phyloP scores from a whole-genome alignment of 2,113 vertebrate species.

The Hydropotes inermis region DNA sequence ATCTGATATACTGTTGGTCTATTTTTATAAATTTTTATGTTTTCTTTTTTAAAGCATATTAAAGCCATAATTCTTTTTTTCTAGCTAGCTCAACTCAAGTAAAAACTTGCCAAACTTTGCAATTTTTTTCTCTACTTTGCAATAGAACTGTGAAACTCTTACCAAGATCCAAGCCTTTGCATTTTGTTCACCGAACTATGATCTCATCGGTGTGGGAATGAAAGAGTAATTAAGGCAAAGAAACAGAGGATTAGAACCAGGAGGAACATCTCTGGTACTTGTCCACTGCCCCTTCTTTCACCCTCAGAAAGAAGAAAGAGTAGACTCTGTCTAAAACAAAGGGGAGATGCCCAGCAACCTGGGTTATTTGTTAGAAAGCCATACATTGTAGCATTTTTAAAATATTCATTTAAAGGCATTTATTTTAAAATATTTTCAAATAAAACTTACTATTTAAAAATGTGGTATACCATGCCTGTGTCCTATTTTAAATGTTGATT shows the following conservation, averaged over 20 bases:
- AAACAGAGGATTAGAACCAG: not conserved
- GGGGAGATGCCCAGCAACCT: not conserved
- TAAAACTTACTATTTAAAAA: slow-evolving; percentile 20
- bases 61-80: slow-evolving; percentile 5
- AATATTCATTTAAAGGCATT: not conserved
- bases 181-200: not conserved
- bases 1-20: slow-evolving; percentile 37
- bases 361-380: not conserved
- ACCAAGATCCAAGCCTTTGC: not conserved
- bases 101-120: not conserved
- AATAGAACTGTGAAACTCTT: not conserved
- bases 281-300: not conserved
- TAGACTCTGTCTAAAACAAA: not conserved
- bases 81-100: not conserved
- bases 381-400: not conserved
- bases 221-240: not conserved
- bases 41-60: not conserved
- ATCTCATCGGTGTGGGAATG: not conserved
- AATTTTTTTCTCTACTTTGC: not conserved
- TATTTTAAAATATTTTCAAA: slow-evolving; percentile 25
- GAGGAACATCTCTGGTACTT: not conserved
- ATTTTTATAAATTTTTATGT: slow-evolving; percentile 27
- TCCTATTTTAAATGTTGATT: not conserved
- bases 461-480: not conserved
- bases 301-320: not conserved